Evolutionary conservation across 2,113 vertebrate species (phyloP).

Genomic region (Ictalurus punctatus): DNA sequence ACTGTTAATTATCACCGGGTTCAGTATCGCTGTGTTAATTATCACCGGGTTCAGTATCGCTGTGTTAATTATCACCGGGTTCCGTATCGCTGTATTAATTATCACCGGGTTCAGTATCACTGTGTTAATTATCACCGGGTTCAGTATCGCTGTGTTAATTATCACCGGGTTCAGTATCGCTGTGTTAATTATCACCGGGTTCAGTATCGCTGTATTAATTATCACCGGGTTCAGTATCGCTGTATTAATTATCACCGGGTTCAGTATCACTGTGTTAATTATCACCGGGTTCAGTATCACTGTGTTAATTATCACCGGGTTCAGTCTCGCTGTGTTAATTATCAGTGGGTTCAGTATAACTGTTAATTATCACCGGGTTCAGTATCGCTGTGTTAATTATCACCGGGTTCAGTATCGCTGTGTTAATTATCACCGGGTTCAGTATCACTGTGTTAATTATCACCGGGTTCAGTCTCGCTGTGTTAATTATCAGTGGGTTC

Average conservation of each 20-base stretch:
- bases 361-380: not conserved
- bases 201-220: no score
- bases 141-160: no score
- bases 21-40: not conserved
- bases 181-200: no score
- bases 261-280: no score
- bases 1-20: not conserved
- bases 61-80: not conserved
- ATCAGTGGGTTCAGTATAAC: not conserved
- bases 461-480: not conserved
- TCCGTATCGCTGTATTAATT: not conserved
- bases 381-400: not conserved
- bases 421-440: not conserved
- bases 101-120: not conserved
- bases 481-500: not conserved
- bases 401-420: not conserved
- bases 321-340: rapidly evolving
- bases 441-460: no score
- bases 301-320: no score
- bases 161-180: no score
- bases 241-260: no score
- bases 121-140: no score
- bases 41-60: not conserved
- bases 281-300: no score
- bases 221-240: no score